Evolutionary conservation across 1,140 invertebrate species (phyloP), one percentile per base, ranked within the genome.

Genomic region (Pinna nobilis): DNA sequence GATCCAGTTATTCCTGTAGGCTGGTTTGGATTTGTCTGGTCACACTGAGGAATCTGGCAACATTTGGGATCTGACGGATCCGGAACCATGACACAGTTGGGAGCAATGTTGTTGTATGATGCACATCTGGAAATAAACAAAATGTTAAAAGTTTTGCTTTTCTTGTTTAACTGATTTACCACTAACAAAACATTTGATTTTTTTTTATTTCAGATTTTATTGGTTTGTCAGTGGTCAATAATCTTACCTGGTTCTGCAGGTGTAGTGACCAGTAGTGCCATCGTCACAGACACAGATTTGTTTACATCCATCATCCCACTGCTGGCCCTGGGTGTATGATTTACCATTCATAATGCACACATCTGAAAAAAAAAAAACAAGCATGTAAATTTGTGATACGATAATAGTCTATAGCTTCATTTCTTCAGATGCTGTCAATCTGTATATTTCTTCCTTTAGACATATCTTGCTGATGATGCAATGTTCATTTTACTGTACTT

Each of bases 41-140:
- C 59, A 68, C 83, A 85, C 44, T 82, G 63, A 49, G 83, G 83
- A 6, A 79, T 69, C 72, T 82, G 60, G 53, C 83, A 85, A 67
- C 83, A 85, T 18, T 69, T 44, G 15, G 79, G 80, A 65, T 85
- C 83, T 20, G 72, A 71, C 32, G 83, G 78, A 68, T 85, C 83
- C 39, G 80, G 68, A 41, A 82, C 81, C 76, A 81, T 76, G 7
- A 77, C 70, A 74, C 82, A 84, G 44, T 51, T 72, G 15, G 80
- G 71, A 23, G 74, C 53, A 37, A 82, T 68, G 39, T 79, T 75
- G 11, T 30, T 59, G 70, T 81, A 85, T 25, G 68, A 64, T 11
- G 83, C 61, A 63, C 83, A 85, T 70, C 83, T 85, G 66, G 3
- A 70, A 63, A 25, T 51, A 60, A n/a, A 59, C 37, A 18, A 3